Percentiles rank a stretch among this genome's conserved stretches.
phyloP scores from a whole-genome alignment of 2,888 invertebrate genomes.

The Leptinotarsa peninsularis region DNA sequence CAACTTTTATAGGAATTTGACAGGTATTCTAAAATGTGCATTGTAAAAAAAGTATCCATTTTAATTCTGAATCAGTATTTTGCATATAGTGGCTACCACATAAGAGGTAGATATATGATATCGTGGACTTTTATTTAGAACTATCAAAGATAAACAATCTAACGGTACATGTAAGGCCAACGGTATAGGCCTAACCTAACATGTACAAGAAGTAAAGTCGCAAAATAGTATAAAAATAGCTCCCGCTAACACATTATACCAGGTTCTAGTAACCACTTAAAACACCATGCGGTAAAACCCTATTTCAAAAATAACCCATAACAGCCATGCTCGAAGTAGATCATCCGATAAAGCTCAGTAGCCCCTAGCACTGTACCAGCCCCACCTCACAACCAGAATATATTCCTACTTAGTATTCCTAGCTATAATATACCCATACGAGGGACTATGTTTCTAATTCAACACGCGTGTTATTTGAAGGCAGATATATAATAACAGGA shows the following conservation, averaged over 20 bases:
- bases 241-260: not conserved
- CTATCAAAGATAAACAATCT: too few relatives aligned
- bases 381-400: constrained; percentile 5
- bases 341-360: constrained; percentile 18
- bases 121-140: too few relatives aligned
- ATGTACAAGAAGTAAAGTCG: too few relatives aligned
- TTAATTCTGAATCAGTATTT: too few relatives aligned
- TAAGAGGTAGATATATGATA: too few relatives aligned
- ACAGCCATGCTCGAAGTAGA: constrained; percentile 7
- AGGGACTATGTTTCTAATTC: not conserved
- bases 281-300: not conserved
- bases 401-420: not conserved
- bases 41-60: too few relatives aligned
- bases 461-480: constrained; percentile 6
- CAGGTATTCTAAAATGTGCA: too few relatives aligned
- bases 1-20: too few relatives aligned
- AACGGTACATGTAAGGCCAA: too few relatives aligned
- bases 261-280: not conserved
- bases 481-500: not conserved
- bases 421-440: constrained; percentile 4
- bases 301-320: constrained; percentile 1
- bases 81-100: too few relatives aligned
- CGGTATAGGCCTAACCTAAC: too few relatives aligned
- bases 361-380: constrained; percentile 9
- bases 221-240: too few relatives aligned